Evolutionary conservation across 2,113 vertebrate species (phyloP).

Genomic region (Ginglymostoma cirratum): DNA sequence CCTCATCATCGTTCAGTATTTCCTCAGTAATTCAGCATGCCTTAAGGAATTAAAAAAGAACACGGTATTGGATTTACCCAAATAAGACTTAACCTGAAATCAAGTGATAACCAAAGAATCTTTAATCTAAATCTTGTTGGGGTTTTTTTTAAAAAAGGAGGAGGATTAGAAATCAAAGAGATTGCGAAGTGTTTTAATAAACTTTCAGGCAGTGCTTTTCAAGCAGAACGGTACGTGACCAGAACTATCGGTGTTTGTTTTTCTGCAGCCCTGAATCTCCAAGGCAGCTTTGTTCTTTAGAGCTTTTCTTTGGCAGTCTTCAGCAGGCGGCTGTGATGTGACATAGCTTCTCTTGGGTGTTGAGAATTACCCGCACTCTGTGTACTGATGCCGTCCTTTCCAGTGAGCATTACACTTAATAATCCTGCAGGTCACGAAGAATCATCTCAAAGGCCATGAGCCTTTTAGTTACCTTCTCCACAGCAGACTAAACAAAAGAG

Average conservation of each 20-base stretch:
- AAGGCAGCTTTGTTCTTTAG: slow-evolving; percentile 24
- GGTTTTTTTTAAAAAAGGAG: too few relatives aligned
- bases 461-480: not conserved
- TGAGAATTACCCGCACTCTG: not conserved
- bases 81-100: not conserved
- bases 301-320: not conserved
- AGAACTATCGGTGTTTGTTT: slow-evolving; percentile 24
- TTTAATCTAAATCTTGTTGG: slow-evolving; percentile 23
- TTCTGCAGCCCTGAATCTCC: not conserved
- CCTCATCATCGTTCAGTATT: not conserved
- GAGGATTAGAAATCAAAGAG: slow-evolving; percentile 17
- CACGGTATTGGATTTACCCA: not conserved
- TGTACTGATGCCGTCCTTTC: slow-evolving; percentile 15
- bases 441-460: not conserved
- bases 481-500: not conserved
- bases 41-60: not conserved
- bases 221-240: slow-evolving; percentile 29
- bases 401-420: not conserved
- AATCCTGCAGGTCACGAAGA: not conserved
- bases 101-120: not conserved
- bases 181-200: slow-evolving; percentile 16
- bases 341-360: not conserved
- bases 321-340: not conserved
- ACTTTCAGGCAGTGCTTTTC: slow-evolving; percentile 9
- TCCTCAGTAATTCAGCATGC: not conserved